phyloP scores from a whole-genome alignment of 2,888 invertebrate genomes.

The Ormyrus thymus region DNA sequence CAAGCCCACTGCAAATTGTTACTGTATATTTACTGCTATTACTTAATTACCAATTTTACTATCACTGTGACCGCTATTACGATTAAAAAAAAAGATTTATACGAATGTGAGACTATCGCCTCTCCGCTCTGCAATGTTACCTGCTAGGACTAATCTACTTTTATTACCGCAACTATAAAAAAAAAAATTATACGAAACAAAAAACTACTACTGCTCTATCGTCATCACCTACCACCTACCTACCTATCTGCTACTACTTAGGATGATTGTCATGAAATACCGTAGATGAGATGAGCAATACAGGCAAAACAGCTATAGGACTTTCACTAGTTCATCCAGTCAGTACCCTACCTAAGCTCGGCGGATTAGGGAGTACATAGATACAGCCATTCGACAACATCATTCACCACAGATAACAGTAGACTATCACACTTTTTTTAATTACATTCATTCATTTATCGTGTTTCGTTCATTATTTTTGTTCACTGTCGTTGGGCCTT shows the following conservation, averaged over 20 bases:
- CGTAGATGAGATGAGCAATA: constrained; percentile 69
- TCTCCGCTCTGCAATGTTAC: constrained; percentile 69
- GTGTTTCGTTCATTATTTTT: constrained; percentile 26
- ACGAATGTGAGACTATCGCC: constrained; percentile 49
- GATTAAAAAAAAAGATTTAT: constrained; percentile 34
- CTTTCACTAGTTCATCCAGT: constrained; percentile 74
- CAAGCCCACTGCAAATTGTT: constrained; percentile 46
- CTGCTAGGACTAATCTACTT: constrained; percentile 70
- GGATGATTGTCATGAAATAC: constrained; percentile 73
- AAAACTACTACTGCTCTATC: constrained; percentile 66
- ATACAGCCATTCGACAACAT: constrained; percentile 59
- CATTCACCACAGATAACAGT: constrained; percentile 56
- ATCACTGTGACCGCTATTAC: constrained; percentile 52
- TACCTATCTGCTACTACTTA: constrained; percentile 70
- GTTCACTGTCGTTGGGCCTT: constrained; percentile 21
- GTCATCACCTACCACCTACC: constrained; percentile 64
- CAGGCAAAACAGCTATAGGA: constrained; percentile 73
- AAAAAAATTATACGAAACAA: constrained; percentile 15
- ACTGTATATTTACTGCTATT: constrained; percentile 60
- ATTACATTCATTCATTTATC: constrained; percentile 27
- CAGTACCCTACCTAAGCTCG: constrained; percentile 73
- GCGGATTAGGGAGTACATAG: constrained; percentile 75
- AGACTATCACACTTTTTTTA: constrained; percentile 48
- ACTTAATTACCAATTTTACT: constrained; percentile 58
- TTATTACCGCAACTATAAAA: constrained; percentile 57